Base-by-base conservation (phyloP, 2,888 invertebrate genomes). In the Cistogaster globosa region DNA sequence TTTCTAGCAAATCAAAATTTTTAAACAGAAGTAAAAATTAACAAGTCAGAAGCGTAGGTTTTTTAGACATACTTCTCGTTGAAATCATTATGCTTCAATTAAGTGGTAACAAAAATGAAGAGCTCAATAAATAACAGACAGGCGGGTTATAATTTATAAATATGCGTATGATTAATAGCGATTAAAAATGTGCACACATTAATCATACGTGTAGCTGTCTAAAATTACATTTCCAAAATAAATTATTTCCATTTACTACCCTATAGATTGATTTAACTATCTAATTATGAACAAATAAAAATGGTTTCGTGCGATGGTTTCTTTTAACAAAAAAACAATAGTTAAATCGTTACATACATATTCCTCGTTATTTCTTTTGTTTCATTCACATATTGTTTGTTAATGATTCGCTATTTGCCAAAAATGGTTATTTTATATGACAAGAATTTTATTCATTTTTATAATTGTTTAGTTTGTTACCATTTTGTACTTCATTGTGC, bases 161-260 rank as follows among this genome's bases (percentile, higher is more conserved):
- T 32, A 32, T 16, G 22, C 81, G 75, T 81, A 75, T 81, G 60
- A 55, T 55, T 63, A 60, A 82, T 63, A 42, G 48, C 7, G 38
- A n/a, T 18, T 0, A 18, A 62, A 16, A 20, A 20, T 6, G 38
- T 16, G 42, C 14, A 48, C 18, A 76, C 42, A 82, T 77, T 22
- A 76, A 63, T 69, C 69, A 82, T 82, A 71, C 82, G 82, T 45
- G 22, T 22, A n/a, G 20, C 12, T 67, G 48, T 65, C n/a, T 22
- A 51, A 68, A 58, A 48, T 60, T 57, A 32, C 8, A 32, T 0
- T 5, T 32, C 12, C 12, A 38, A 38, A 38, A 38, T 38, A 38
- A n/a, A 11, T 38, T 38, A 38, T 38, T 38, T 38, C 1, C 38
- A 38, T 38, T 38, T 38, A 38, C 11, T n/a, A n/a, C n/a, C n/a